These are phyloP conservation scores for Buteo buteo DNA, from an alignment of 2,113 vertebrate species.

Conservation along the genomic window DNA sequence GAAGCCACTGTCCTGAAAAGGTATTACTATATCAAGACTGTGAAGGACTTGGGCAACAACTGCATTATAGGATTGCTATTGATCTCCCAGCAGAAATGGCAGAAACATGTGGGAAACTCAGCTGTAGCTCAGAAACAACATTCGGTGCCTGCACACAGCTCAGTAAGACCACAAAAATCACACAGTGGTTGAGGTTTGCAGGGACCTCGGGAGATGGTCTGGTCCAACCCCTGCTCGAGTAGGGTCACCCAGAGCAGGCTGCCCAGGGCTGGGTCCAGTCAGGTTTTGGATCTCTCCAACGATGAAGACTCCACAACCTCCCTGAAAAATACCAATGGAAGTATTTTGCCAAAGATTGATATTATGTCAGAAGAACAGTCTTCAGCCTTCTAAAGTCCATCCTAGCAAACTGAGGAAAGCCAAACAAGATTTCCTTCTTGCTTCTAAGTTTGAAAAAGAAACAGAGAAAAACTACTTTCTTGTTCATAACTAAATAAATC, in stretches of 20 bases:
- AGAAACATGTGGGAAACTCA: not conserved
- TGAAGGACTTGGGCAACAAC: not conserved
- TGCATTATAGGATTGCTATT: not conserved
- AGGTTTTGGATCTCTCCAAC: not conserved
- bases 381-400: not conserved
- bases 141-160: not conserved
- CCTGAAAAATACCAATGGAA: not conserved
- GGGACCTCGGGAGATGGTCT: not conserved
- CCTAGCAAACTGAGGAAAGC: not conserved
- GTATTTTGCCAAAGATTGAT: not conserved
- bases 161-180: not conserved
- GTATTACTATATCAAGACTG: not conserved
- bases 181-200: no score
- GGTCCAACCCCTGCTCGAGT: not conserved
- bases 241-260: not conserved
- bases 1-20: not conserved
- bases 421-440: not conserved
- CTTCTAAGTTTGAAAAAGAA: not conserved
- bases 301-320: not conserved
- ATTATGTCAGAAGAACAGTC: not conserved
- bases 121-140: not conserved
- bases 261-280: not conserved
- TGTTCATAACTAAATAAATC: not conserved
- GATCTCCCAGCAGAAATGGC: not conserved
- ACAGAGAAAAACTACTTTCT: not conserved